Evolutionary conservation across 1,140 invertebrate species (phyloP).

Genomic region (Argopecten irradians): DNA sequence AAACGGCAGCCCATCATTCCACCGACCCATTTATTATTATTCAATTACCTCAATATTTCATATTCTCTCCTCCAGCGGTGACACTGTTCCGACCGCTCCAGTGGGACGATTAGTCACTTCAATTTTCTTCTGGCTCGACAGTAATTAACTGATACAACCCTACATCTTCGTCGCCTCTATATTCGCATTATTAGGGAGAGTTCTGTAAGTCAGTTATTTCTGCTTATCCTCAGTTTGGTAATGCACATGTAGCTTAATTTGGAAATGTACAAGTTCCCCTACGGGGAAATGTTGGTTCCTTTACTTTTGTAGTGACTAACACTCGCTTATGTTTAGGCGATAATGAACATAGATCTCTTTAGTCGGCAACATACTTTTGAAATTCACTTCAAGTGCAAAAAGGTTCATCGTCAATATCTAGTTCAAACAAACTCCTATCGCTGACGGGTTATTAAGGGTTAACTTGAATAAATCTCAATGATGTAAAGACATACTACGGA

Average conservation of each 20-base stretch:
- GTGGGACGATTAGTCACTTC: background rate
- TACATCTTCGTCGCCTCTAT: background rate
- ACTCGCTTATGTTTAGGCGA: background rate
- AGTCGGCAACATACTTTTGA: background rate
- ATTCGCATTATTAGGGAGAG: too few relatives aligned
- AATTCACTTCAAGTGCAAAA: background rate
- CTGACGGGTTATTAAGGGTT: too few relatives aligned
- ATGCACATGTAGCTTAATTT: too few relatives aligned
- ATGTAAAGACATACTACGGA: too few relatives aligned
- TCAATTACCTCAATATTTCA: constrained; percentile 10
- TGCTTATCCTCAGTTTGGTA: too few relatives aligned
- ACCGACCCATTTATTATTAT: background rate
- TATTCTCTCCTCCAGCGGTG: background rate
- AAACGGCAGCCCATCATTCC: background rate
- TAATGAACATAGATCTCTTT: too few relatives aligned
- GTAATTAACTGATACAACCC: background rate
- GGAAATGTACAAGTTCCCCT: too few relatives aligned
- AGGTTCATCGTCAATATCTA: background rate
- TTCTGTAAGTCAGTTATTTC: too few relatives aligned
- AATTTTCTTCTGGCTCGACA: background rate
- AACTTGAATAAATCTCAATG: too few relatives aligned
- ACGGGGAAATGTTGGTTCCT: too few relatives aligned
- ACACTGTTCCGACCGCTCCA: background rate
- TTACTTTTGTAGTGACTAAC: too few relatives aligned
- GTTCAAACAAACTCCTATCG: too few relatives aligned